Evolutionary conservation across 2,113 vertebrate species (phyloP).

Genomic region (Perognathus longimembris): DNA sequence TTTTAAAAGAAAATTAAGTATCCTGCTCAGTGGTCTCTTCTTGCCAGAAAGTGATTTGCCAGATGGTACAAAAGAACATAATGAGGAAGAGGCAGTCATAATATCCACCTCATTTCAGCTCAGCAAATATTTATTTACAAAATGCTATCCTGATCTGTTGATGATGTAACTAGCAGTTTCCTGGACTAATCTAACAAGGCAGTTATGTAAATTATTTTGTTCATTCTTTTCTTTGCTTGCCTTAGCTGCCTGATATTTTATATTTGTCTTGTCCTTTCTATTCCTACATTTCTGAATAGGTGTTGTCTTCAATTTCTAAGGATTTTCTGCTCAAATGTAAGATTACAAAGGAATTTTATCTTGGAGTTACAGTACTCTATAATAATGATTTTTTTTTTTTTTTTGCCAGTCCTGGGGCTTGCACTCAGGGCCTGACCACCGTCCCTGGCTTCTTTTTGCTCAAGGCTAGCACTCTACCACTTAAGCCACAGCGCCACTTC

Average conservation of each 20-base stretch:
- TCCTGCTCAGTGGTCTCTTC: not conserved
- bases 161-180: not conserved
- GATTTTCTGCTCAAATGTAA: slow-evolving; percentile 26
- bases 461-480: too few relatives aligned
- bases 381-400: not conserved
- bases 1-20: slow-evolving; percentile 8
- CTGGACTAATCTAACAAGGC: not conserved
- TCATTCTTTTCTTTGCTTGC: not conserved
- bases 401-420: too few relatives aligned
- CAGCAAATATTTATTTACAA: slow-evolving; percentile 29
- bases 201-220: not conserved
- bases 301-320: not conserved
- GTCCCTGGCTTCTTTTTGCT: too few relatives aligned
- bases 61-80: not conserved
- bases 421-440: too few relatives aligned
- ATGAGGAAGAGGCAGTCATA: not conserved
- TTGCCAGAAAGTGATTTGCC: not conserved
- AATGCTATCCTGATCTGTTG: not conserved
- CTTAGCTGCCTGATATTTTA: not conserved
- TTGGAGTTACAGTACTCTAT: not conserved
- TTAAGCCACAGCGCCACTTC: too few relatives aligned
- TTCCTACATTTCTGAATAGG: not conserved
- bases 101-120: not conserved
- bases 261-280: not conserved
- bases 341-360: not conserved